A percentile compares a stretch with the other conserved stretches of the same genome.
phyloP scores from a whole-genome alignment of 2,113 vertebrate species.

The Ammodytes dubius region DNA sequence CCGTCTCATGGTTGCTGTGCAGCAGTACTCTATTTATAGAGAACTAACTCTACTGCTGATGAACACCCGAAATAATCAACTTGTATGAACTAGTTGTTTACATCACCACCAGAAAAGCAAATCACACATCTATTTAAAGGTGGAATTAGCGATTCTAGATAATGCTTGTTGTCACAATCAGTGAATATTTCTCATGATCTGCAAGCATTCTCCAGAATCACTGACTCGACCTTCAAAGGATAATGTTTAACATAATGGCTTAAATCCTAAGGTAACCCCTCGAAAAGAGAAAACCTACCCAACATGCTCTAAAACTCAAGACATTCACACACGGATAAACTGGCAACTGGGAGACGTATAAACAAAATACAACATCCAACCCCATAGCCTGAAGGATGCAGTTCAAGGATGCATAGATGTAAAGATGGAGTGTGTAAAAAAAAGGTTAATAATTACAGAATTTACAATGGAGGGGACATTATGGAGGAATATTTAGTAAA shows the following conservation, averaged over 20 bases:
- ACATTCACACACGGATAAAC: neutral
- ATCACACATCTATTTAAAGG: too few relatives aligned
- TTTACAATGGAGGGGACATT: neutral
- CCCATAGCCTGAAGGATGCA: neutral
- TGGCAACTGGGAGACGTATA: neutral
- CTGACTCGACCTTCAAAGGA: too few relatives aligned
- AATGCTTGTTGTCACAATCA: too few relatives aligned
- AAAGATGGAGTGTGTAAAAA: neutral
- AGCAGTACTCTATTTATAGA: too few relatives aligned
- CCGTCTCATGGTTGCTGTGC: neutral
- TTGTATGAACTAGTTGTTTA: neutral
- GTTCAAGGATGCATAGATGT: neutral
- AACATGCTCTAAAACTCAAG: neutral
- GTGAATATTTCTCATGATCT: too few relatives aligned
- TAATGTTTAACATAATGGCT: neutral
- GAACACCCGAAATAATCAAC: too few relatives aligned
- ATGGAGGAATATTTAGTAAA: constrained; percentile 9
- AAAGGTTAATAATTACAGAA: neutral
- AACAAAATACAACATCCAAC: neutral
- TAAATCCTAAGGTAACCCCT: neutral
- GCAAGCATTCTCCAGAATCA: too few relatives aligned
- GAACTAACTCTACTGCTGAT: too few relatives aligned
- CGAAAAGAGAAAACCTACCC: neutral
- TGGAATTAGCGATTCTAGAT: too few relatives aligned
- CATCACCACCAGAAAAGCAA: neutral